Base-by-base conservation (phyloP, 2,797 vertebrate species). In the Urophycis tenuis region DNA sequence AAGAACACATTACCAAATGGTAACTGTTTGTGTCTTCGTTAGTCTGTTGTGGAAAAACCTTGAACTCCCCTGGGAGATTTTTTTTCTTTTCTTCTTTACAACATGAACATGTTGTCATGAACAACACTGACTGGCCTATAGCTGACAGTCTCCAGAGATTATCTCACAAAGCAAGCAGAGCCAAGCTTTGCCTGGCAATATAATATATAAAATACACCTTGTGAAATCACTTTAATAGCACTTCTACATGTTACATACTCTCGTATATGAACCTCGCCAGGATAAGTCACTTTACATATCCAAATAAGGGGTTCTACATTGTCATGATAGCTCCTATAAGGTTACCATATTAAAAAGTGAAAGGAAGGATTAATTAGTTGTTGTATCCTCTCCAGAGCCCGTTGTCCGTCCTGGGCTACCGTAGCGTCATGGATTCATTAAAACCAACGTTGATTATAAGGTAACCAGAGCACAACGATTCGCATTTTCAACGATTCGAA, bases 31-130 rank as follows among this genome's bases (percentile, higher is more conserved):
- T 79, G 71, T 75, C 69, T 35, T 74, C 22, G 31, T 71, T 71
- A n/a, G 72, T 39, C 75, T 88, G 89, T 89, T 85, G 89, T 91
- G 90, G 89, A 91, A 92, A 69, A 90, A 87, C 81, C 76, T 83
- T 86, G 82, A 85, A 82, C 75, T 81, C 87, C 86, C 81, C 25
- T 15, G 90, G 88, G 87, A 76, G 80, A 80, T 75, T 14, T 60
- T 76, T 80, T 76, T 53, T 76, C n/a, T 67, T 29, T 29, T 67
- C n/a, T 67, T 67, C 60, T 67, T 12, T 67, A 67, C 69, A 77
- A 79, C 81, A 78, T 67, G 84, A 85, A 88, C 88, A 85, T 82
- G 83, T 85, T 17, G 79, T 84, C 83, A 85, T 39, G 78, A 87
- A 82, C 84, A 87, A 87, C 87, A 82, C 81, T 78, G 71, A 81